These are phyloP conservation scores for Leucosticte australis DNA, from an alignment of 2,113 vertebrate species.

Conservation along the genomic window DNA sequence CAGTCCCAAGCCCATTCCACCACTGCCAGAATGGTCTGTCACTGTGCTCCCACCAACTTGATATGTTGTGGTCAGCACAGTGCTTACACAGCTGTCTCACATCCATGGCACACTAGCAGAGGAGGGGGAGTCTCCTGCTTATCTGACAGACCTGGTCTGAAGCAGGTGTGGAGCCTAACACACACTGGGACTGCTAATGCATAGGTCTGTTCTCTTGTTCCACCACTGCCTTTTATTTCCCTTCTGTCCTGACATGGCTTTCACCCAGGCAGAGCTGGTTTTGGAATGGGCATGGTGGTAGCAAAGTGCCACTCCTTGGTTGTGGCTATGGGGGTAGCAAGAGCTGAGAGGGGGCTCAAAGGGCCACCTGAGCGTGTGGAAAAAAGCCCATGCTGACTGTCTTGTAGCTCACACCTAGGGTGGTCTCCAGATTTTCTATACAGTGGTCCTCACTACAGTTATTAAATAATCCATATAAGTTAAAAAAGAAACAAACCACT, in stretches of 20 bases:
- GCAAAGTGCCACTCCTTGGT: not conserved
- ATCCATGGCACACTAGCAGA: not conserved
- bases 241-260: not conserved
- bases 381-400: not conserved
- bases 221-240: not conserved
- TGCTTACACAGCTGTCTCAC: not conserved
- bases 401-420: not conserved
- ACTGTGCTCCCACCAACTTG: not conserved
- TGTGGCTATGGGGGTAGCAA: not conserved
- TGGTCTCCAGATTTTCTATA: not conserved
- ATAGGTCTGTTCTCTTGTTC: not conserved
- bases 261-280: not conserved
- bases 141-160: not conserved
- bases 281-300: not conserved
- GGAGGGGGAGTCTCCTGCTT: not conserved
- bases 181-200: fast-evolving
- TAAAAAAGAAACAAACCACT: not conserved
- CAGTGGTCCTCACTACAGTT: not conserved
- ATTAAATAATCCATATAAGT: not conserved
- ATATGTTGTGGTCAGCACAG: not conserved
- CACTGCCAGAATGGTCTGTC: not conserved
- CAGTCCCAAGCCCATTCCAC: not conserved
- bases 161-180: not conserved
- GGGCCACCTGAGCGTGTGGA: not conserved
- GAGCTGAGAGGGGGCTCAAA: not conserved